phyloP scores from a whole-genome alignment of 2,113 vertebrate species.

The Anolis carolinensis region DNA sequence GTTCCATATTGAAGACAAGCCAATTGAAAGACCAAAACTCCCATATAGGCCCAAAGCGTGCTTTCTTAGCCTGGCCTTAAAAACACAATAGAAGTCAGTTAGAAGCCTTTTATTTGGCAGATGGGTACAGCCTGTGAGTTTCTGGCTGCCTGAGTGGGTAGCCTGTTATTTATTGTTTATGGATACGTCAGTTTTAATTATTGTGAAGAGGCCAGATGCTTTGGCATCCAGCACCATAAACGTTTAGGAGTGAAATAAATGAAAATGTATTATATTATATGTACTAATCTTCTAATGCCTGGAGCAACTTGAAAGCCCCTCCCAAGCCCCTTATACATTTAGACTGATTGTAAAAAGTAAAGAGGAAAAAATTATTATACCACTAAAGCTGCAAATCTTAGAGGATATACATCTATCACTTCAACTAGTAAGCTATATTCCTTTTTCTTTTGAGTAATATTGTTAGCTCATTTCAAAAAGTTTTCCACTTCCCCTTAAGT shows the following conservation, averaged over 20 bases:
- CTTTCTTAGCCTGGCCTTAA: conserved; percentile 28
- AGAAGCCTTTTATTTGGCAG: conserved; percentile 67
- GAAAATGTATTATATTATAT: conserved; percentile 37
- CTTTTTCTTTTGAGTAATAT: conserved; percentile 62
- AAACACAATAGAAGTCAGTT: conserved; percentile 40
- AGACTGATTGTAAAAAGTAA: not conserved
- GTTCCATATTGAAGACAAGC: not conserved
- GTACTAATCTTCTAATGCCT: not conserved
- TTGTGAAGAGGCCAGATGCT: conserved; percentile 74
- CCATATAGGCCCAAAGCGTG: not conserved
- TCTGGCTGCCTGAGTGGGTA: conserved; percentile 72
- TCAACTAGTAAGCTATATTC: conserved; percentile 67
- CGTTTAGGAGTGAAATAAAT: conserved; percentile 64
- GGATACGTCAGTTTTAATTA: conserved; percentile 75
- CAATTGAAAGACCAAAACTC: not conserved
- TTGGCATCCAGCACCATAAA: conserved; percentile 64
- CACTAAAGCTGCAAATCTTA: not conserved
- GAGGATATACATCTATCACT: conserved; percentile 44
- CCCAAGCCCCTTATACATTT: not conserved
- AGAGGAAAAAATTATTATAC: conserved; percentile 4
- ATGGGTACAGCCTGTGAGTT: conserved; percentile 70
- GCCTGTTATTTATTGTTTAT: conserved; percentile 75
- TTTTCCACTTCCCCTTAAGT: conserved; percentile 80
- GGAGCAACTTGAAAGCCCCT: not conserved
- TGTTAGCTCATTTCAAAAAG: conserved; percentile 76